Percentiles rank a stretch among this genome's conserved stretches.
Evolutionary conservation across 2,888 invertebrate genomes (phyloP).

Genomic region (Cheilosia soror): DNA sequence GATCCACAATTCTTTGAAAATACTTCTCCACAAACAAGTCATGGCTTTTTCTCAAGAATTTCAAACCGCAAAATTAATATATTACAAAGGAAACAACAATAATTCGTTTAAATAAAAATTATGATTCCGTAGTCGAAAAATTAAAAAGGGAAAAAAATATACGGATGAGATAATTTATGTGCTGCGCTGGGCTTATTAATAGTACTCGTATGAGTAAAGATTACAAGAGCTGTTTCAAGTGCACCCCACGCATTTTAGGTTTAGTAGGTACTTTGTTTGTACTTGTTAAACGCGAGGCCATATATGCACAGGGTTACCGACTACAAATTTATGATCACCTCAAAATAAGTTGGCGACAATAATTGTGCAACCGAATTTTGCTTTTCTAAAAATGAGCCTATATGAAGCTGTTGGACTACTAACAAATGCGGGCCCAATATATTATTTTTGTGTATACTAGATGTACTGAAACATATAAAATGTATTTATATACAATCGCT

Average conservation of each 20-base stretch:
- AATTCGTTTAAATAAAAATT: slow-evolving; percentile 1
- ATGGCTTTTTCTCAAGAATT: too few species aligned
- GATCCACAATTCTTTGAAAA: too few species aligned
- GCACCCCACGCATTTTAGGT: slow-evolving; percentile 17
- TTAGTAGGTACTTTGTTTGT: slow-evolving; percentile 19
- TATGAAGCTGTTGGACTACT: too few species aligned
- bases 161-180: slow-evolving; percentile 29
- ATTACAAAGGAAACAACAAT: not conserved
- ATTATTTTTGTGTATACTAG: too few species aligned
- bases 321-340: too few species aligned
- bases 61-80: not conserved
- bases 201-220: slow-evolving; percentile 2
- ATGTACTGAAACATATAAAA: too few species aligned
- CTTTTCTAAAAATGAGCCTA: too few species aligned
- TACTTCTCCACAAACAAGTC: too few species aligned
- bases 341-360: too few species aligned
- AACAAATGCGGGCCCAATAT: too few species aligned
- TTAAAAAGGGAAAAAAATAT: not conserved
- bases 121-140: slow-evolving; percentile 1
- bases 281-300: not conserved
- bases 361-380: too few species aligned
- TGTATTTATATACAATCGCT: too few species aligned
- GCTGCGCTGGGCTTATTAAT: not conserved
- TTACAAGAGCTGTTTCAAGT: slow-evolving; percentile 7
- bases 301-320: not conserved